Evolutionary conservation across 2,797 vertebrate species (phyloP), one percentile per base, ranked within the genome.

Genomic region (Acanthurus tractus): DNA sequence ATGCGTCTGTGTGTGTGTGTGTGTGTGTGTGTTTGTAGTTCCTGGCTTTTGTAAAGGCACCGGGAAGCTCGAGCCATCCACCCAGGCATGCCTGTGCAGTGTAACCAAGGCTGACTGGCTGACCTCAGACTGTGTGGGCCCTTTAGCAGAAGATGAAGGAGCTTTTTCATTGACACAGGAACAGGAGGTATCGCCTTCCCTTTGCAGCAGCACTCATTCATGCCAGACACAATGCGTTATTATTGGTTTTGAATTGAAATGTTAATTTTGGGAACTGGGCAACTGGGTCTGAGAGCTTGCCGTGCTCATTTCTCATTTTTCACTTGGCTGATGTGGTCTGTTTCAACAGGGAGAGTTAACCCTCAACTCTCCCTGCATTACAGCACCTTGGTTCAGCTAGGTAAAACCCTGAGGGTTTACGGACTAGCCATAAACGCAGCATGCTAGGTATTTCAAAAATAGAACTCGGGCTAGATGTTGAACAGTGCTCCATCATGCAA

Each of bases 231-330:
- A 97, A 98, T 97, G 96, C 96, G 94, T 98, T 97, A 96, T 97
- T 98, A 97, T 96, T 96, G 95, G 95, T 96, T 97, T 96, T 97
- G 97, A 97, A 98, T 97, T 97, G 96, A 98, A 97, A 99, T 98
- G 97, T 97, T 97, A 98, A 99, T 98, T 98, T 96, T 94, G 94
- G 94, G 96, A 96, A 96, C 96, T 79, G 90, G 88, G 91, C 90
- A 91, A 96, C 94, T 94, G 93, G 94, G 86, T 90, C 95, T 89
- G 78, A 89, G 95, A 92, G 95, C 70, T 96, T 80, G 76, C 90
- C 94, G 95, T 91, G 95, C 92, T 95, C 95, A 96, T 96, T 95
- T 96, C 96, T 96, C 95, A 94, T 96, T 97, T 98, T 96, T 95
- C 95, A 92, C 93, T 94, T 91, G 87, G 92, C 91, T 65, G 86